These are phyloP conservation scores for Aplysia californica DNA, from an alignment of 1,140 invertebrate species.

Conservation along the genomic window DNA sequence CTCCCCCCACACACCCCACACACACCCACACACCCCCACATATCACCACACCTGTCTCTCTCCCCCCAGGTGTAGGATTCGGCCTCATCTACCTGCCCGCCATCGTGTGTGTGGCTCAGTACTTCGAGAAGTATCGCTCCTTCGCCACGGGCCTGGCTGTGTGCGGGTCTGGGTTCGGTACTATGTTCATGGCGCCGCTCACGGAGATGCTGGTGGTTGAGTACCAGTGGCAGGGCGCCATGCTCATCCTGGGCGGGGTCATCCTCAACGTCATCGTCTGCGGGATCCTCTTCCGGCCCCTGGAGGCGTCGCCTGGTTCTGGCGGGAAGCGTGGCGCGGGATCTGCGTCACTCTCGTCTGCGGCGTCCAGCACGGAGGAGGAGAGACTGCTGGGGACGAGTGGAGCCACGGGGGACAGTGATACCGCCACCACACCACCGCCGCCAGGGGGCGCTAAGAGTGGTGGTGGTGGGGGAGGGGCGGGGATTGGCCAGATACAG, in stretches of 20 bases:
- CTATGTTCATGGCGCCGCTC: slow-evolving; percentile 61
- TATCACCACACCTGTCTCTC: neutral
- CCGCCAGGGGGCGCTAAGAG: neutral
- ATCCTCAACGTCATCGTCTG: slow-evolving; percentile 82
- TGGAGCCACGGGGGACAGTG: no score
- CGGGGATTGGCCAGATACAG: neutral
- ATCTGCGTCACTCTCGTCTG: no score
- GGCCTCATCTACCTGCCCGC: slow-evolving; percentile 92
- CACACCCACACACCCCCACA: neutral
- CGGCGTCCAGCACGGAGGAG: no score
- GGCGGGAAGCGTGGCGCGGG: no score
- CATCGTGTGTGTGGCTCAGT: slow-evolving; percentile 93
- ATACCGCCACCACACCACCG: no score
- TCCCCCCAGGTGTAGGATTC: slow-evolving; percentile 82
- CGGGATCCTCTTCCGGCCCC: slow-evolving; percentile 82
- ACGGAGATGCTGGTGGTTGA: slow-evolving; percentile 54
- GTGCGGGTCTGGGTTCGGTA: slow-evolving; percentile 63
- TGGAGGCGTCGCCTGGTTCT: no score
- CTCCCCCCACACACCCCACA: neutral
- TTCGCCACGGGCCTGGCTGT: slow-evolving; percentile 88
- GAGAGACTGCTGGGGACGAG: no score
- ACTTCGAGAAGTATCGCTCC: slow-evolving; percentile 91
- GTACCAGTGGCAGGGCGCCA: slow-evolving; percentile 69
- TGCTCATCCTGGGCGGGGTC: slow-evolving; percentile 84
- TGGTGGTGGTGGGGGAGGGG: neutral